A percentile compares a stretch with the other conserved stretches of the same genome.
These are phyloP conservation scores for Seladonia tumulorum DNA, from an alignment of 2,888 invertebrate species.

Conservation along the genomic window DNA sequence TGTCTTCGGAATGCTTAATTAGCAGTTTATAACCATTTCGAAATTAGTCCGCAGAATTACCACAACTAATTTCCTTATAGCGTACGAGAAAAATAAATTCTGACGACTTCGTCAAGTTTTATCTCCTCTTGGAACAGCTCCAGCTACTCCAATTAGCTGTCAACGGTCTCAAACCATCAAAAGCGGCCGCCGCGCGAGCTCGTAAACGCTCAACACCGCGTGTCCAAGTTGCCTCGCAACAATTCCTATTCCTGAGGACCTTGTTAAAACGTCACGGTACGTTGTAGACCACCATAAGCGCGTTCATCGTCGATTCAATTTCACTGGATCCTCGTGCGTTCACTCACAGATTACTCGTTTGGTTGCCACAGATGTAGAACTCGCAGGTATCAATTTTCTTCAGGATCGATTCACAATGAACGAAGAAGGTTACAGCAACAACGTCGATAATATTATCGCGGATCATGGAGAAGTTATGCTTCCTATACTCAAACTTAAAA, in stretches of 20 bases:
- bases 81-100: background rate
- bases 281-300: conserved; percentile 9
- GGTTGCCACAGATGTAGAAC: background rate
- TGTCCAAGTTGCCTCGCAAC: background rate
- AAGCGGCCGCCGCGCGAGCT: background rate
- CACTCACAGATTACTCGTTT: conserved; percentile 29
- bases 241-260: background rate
- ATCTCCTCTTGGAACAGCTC: background rate
- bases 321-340: conserved; percentile 28
- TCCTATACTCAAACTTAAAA: background rate
- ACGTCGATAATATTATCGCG: background rate
- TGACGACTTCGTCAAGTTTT: conserved; percentile 1
- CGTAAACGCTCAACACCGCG: conserved; percentile 8
- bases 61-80: background rate
- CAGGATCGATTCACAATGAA: background rate
- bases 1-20: background rate
- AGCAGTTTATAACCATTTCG: background rate
- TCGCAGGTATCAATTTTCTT: background rate
- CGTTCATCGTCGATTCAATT: conserved; percentile 36
- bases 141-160: background rate
- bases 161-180: background rate
- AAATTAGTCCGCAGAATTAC: background rate
- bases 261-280: conserved; percentile 45
- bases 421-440: no score
- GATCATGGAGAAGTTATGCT: no score